Percentiles rank a stretch among this genome's conserved stretches.
Evolutionary conservation across 2,113 vertebrate species (phyloP).

Genomic region (Tautogolabrus adspersus): DNA sequence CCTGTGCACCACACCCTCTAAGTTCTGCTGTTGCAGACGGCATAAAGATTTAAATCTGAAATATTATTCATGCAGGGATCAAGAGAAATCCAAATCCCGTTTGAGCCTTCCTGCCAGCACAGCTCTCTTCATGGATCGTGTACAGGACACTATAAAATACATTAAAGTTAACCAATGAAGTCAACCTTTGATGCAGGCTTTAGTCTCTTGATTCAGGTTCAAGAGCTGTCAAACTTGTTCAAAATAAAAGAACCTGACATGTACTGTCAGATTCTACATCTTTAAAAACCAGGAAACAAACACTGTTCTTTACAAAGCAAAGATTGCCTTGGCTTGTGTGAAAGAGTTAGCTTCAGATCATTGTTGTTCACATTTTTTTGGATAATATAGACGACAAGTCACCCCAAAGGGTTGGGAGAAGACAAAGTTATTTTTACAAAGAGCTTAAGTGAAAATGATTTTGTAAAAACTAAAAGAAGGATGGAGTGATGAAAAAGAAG

Average conservation of each 20-base stretch:
- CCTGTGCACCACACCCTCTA: slow-evolving; percentile 21
- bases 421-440: slow-evolving; percentile 38
- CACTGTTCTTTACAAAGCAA: neutral
- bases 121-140: neutral
- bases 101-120: neutral
- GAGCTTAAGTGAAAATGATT: slow-evolving; percentile 32
- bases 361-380: neutral
- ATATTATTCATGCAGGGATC: slow-evolving; percentile 8
- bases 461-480: slow-evolving; percentile 39
- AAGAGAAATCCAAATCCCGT: slow-evolving; percentile 13
- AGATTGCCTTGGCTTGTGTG: neutral
- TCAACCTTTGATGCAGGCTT: neutral
- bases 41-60: slow-evolving; percentile 12
- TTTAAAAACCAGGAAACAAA: neutral
- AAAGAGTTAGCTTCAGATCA: neutral
- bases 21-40: slow-evolving; percentile 26
- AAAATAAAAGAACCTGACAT: neutral
- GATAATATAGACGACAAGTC: slow-evolving; percentile 13
- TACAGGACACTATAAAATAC: neutral
- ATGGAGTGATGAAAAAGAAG: slow-evolving; percentile 10
- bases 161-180: neutral
- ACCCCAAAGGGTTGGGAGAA: slow-evolving; percentile 46
- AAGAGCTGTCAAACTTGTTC: neutral
- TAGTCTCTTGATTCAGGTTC: neutral
- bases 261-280: neutral